These are phyloP conservation scores for Stratiomys singularior DNA, from an alignment of 2,888 invertebrate genomes.

Conservation along the genomic window DNA sequence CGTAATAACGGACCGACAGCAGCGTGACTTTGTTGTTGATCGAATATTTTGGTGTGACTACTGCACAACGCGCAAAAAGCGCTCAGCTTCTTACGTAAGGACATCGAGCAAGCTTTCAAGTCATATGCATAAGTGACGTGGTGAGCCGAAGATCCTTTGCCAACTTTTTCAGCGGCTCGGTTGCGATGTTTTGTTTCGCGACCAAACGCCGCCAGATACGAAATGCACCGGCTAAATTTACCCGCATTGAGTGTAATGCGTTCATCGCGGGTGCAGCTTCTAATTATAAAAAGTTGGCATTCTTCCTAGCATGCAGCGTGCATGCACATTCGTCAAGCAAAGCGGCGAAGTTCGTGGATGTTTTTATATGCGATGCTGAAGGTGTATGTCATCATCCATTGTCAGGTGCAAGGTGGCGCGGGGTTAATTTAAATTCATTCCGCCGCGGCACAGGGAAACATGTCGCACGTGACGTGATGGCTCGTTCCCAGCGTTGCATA, in stretches of 20 bases:
- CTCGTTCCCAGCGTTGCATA: neutral
- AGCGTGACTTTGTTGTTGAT: neutral
- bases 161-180: neutral
- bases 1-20: neutral
- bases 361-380: neutral
- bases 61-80: no score
- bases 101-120: neutral
- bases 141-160: neutral
- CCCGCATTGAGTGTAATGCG: neutral
- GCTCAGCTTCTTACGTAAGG: slow-evolving; percentile 18
- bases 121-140: slow-evolving; percentile 37
- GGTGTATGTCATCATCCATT: slow-evolving; percentile 17
- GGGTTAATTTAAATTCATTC: neutral
- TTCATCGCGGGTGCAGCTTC: slow-evolving; percentile 3
- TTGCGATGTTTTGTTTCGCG: slow-evolving; percentile 1
- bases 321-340: neutral
- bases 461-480: slow-evolving; percentile 13
- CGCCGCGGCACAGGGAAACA: neutral
- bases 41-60: neutral
- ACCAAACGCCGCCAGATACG: neutral
- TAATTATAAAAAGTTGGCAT: neutral
- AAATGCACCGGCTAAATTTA: neutral
- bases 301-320: neutral
- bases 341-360: neutral
- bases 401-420: slow-evolving; percentile 30